Conservation (phyloP, 2,888 invertebrate species). For the Hirtodrosophila trivittata region DNA sequence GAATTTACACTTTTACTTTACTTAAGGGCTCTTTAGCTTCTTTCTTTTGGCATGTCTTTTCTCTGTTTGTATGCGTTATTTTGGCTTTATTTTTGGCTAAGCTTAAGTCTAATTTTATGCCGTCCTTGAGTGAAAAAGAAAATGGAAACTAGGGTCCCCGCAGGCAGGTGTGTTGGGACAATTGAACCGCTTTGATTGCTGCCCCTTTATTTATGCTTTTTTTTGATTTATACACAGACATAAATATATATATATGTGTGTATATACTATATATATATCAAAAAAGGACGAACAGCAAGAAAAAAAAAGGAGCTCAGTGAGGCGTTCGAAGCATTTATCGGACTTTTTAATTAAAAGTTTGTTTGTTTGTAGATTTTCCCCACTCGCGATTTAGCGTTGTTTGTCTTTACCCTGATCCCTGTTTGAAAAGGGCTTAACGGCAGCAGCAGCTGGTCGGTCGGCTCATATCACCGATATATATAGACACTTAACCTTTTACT, state of each 20-base stretch:
- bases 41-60: slow-evolving; percentile 9
- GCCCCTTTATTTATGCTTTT: slow-evolving; percentile 45
- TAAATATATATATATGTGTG: slow-evolving; percentile 25
- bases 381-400: slow-evolving; percentile 28
- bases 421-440: slow-evolving; percentile 45
- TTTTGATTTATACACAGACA: slow-evolving; percentile 10
- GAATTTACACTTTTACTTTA: slow-evolving; percentile 60
- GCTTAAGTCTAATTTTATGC: slow-evolving; percentile 56
- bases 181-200: slow-evolving; percentile 70
- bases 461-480: background rate
- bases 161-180: slow-evolving; percentile 56
- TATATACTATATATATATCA: slow-evolving; percentile 2
- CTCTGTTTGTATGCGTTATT: slow-evolving; percentile 9
- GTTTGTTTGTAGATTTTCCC: slow-evolving; percentile 39
- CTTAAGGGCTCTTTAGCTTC: slow-evolving; percentile 6
- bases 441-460: slow-evolving; percentile 4
- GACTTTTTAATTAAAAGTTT: slow-evolving; percentile 79
- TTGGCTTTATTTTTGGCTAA: slow-evolving; percentile 38
- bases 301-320: slow-evolving; percentile 36
- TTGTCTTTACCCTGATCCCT: slow-evolving; percentile 41
- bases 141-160: slow-evolving; percentile 2
- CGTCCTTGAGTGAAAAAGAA: slow-evolving; percentile 19
- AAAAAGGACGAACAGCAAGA: background rate
- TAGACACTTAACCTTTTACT: slow-evolving; percentile 1
- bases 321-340: slow-evolving; percentile 65